phyloP scores from a whole-genome alignment of 2,888 invertebrate genomes.

The Lamellibrachia columna region DNA sequence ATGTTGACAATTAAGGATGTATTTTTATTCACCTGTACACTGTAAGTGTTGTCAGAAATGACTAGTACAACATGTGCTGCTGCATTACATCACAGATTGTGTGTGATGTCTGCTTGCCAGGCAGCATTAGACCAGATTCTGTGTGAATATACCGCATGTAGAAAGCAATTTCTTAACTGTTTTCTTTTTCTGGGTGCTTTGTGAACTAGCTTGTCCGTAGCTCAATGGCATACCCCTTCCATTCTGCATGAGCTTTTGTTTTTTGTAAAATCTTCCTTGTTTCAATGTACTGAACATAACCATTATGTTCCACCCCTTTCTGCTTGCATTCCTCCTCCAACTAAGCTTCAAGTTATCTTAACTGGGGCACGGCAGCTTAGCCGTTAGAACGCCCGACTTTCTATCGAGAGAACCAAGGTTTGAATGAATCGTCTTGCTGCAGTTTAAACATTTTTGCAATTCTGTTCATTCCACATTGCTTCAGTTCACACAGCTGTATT shows the following conservation, averaged over 20 bases:
- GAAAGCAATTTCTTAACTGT: background rate
- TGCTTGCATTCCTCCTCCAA: too few relatives aligned
- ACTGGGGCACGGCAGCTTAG: too few relatives aligned
- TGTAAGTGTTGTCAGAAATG: background rate
- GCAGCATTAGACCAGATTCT: background rate
- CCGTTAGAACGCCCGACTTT: too few relatives aligned
- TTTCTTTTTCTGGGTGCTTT: background rate
- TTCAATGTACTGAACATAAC: background rate
- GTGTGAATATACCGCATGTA: background rate
- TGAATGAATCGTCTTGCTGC: too few relatives aligned
- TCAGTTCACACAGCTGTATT: too few relatives aligned
- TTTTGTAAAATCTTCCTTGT: background rate
- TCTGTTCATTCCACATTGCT: too few relatives aligned
- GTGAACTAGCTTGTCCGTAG: background rate
- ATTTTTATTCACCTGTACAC: background rate
- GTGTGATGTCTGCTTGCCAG: background rate
- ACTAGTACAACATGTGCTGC: background rate
- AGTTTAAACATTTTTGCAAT: too few relatives aligned
- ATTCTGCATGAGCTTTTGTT: background rate
- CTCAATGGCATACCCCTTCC: background rate
- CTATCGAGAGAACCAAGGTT: too few relatives aligned
- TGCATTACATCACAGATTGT: background rate
- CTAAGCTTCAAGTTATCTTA: too few relatives aligned
- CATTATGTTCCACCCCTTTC: too few relatives aligned
- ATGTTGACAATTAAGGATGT: background rate